Evolutionary conservation across 2,888 invertebrate genomes (phyloP), one percentile per base, ranked within the genome.

Genomic region (Cetonia aurata): DNA sequence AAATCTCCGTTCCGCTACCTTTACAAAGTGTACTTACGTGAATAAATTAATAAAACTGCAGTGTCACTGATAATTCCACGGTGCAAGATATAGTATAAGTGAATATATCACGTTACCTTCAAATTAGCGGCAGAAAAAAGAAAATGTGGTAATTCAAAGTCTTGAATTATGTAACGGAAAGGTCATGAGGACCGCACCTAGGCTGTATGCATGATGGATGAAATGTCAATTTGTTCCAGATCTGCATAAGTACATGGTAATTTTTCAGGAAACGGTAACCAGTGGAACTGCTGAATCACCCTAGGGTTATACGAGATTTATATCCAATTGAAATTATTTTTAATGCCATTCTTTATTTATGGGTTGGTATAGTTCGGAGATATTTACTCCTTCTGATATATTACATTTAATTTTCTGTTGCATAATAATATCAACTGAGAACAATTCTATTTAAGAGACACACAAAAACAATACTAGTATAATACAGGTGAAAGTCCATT

Each of bases 181-280:
- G 60, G 60, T 60, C 60, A 60, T 41, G 55, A 55, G 41, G 66
- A 46, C 70, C 70, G 70, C 70, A 70, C 70, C 70, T 50, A 56
- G 57, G 15, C 53, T 37, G 56, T 66, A 55, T 52, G 70, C 70
- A 56, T 70, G 70, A 70, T 70, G 56, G 66, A 70, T 57, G 66
- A 66, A 66, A 70, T 70, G 70, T 70, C 70, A 70, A 65, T 70
- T 60, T 60, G 60, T 60, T 25, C 60, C 46, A 60, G 60, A 60
- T 60, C 46, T 60, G 46, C 60, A 60, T 60, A 60, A 60, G 19
- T n/a, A 60, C 31, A 60, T 60, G 60, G 44, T 46, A 60, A 60
- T 60, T 60, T 60, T 60, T 46, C 31, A 60, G 60, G 60, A 60
- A 60, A 60, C 48, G 46, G 46, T 19, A 46, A 46, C 41, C 44